Base-by-base conservation (phyloP, 2,888 invertebrate species). In the Lasioglossum zephyrum region DNA sequence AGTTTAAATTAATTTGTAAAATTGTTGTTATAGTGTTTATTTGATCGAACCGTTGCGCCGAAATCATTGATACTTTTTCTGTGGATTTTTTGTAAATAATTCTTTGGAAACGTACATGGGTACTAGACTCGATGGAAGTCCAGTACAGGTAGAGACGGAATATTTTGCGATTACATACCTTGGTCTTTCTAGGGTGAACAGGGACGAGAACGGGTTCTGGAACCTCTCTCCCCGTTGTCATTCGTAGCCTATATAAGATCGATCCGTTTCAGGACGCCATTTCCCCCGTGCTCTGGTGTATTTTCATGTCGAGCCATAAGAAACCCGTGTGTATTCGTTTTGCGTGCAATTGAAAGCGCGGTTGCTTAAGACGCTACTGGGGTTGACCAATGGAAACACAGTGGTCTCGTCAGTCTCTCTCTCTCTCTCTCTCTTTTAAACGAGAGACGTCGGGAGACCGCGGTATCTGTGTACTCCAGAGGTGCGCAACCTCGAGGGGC, bases 381-480 rank as follows among this genome's bases (percentile, higher is more conserved):
- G 83, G 86, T 86, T 86, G 86, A 86, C 87, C 86, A 87, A 86
- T 86, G 75, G 79, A 77, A 85, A 85, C 60, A 82, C 76, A 82
- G 82, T 76, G 73, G 85, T 79, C 79, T 53, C 77, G 81, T 77
- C 79, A 85, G 85, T 78, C 75, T 73, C 60, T 57, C 82, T 82
- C 63, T 53, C 22, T 53, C n/a, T n/a, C n/a, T n/a, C n/a, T n/a
- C n/a, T n/a, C n/a, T n/a, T 53, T 53, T 22, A 63, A 73, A 63
- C 53, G 79, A 66, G 73, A 79, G 69, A 79, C 16, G 79, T 70
- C 76, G 82, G 79, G 53, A 74, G 63, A 36, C 76, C 77, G 57
- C 76, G 66, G 69, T 83, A 84, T 85, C 81, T 77, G 69, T 82
- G 47, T 82, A 78, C 22, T 60, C 18, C 86, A 87, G 86, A 77